phyloP scores from a whole-genome alignment of 2,888 invertebrate genomes.

The Drosophila lutescens region DNA sequence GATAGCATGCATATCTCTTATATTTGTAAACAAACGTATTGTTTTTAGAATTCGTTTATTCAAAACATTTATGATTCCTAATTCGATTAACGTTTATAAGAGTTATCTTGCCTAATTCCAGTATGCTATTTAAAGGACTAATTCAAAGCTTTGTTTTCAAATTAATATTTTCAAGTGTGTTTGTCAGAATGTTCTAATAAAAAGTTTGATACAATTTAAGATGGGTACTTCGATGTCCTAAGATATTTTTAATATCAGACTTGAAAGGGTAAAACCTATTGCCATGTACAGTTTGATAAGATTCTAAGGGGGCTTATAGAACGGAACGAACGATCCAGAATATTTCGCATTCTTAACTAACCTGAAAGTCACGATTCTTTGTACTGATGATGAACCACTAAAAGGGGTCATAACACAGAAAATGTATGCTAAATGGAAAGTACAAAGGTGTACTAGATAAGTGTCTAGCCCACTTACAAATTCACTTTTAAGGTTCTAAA shows the following conservation, averaged over 20 bases:
- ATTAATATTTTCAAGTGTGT: no score
- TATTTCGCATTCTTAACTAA: conserved; percentile 12
- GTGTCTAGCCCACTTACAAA: conserved; percentile 20
- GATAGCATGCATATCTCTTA: no score
- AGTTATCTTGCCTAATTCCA: no score
- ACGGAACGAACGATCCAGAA: conserved; percentile 32
- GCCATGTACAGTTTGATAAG: conserved; percentile 30
- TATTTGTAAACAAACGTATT: no score
- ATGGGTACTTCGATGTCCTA: background rate
- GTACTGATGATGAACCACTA: no score
- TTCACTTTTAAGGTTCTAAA: conserved; percentile 39
- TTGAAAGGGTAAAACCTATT: conserved; percentile 16
- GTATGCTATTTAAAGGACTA: no score
- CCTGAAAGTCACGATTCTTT: no score
- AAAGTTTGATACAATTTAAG: background rate
- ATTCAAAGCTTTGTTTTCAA: no score
- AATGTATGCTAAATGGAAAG: conserved; percentile 29
- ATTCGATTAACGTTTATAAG: no score
- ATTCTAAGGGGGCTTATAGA: conserved; percentile 7
- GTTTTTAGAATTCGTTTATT: no score
- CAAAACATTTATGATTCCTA: no score
- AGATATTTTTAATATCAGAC: background rate
- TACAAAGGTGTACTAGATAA: conserved; percentile 10
- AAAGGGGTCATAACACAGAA: conserved; percentile 3
- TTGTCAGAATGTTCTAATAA: background rate